Base-by-base conservation (phyloP, 2,113 vertebrate species). In the Semnornis frantzii region DNA sequence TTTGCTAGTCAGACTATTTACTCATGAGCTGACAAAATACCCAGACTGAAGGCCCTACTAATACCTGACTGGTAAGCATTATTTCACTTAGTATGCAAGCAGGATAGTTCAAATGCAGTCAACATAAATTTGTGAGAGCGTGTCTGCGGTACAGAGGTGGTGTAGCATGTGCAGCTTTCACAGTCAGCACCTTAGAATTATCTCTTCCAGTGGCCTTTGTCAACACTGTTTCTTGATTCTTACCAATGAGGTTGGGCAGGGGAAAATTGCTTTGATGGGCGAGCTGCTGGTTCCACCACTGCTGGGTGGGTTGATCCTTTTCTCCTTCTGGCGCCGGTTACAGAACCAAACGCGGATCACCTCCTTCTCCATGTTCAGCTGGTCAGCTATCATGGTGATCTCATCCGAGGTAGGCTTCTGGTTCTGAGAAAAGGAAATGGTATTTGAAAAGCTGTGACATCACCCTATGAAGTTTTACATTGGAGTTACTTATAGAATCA, bases 381-480 rank as follows among this genome's bases (percentile, higher is more conserved):
- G 99, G 97, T 99, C 99, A 92, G 99, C 99, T 95, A 99, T 99
- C 98, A 99, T 98, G 97, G 99, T 98, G 98, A 99, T 99, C 98
- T 99, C 99, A 97, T 99, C 99, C 98, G 99, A 99, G 99, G 99
- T 99, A 99, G 99, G 99, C 99, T 99, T 99, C 99, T 99, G 99
- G 98, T 99, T 99, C 99, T 99, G 97, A 63, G 93, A 86, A 92
- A 74, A 78, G 46, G 44, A 95, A 92, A 91, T 0, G 0, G 9
- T 2, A 52, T 57, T 86, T 92, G 28, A 92, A 88, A 91, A 92
- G 65, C 30, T 79, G 70, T 72, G 70, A 75, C n/a, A 42, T 17
- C 9, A 48, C 11, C 27, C 78, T 69, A 66, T 69, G 34, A 48
- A 78, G 39, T 48, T 82, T 46, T 72, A 59, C 30, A 55, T 13